Conservation (phyloP, 2,797 vertebrate genomes). For the Australoheros facetus region DNA sequence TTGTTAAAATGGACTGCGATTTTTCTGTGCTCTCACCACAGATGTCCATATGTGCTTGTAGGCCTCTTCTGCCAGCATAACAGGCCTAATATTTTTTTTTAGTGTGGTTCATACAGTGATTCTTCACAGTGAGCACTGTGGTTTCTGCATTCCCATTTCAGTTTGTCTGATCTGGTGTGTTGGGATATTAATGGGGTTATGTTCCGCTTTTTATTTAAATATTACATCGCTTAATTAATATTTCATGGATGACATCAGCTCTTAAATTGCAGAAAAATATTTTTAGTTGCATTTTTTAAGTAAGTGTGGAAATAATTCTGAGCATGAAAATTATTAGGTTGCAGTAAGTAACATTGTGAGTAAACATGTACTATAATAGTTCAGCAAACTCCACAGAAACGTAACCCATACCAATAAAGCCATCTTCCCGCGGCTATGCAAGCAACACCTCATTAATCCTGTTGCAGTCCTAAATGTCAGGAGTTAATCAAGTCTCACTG, state of each 20-base stretch:
- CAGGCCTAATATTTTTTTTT: neutral
- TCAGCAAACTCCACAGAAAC: constrained; percentile 12
- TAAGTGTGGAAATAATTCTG: constrained; percentile 28
- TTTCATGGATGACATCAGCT: constrained; percentile 20
- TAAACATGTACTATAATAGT: constrained; percentile 32
- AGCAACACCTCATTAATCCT: neutral
- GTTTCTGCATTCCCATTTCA: neutral
- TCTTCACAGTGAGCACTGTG: neutral
- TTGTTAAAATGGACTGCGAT: neutral
- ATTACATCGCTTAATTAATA: constrained; percentile 10
- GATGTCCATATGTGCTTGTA: constrained; percentile 1
- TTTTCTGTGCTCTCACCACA: constrained; percentile 40
- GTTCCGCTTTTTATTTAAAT: constrained; percentile 17
- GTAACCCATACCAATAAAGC: constrained; percentile 7
- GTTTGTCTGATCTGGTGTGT: neutral
- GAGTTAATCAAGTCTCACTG: constrained; percentile 59
- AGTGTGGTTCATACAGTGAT: neutral
- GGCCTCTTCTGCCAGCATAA: neutral
- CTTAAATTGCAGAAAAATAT: constrained; percentile 8
- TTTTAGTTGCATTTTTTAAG: constrained; percentile 36
- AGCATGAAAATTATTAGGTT: constrained; percentile 36
- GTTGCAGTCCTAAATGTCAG: neutral
- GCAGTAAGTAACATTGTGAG: constrained; percentile 48
- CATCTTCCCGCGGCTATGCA: constrained; percentile 66
- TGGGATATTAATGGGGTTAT: neutral